phyloP scores from a whole-genome alignment of 1,140 invertebrate genomes.

The Eufriesea mexicana region DNA sequence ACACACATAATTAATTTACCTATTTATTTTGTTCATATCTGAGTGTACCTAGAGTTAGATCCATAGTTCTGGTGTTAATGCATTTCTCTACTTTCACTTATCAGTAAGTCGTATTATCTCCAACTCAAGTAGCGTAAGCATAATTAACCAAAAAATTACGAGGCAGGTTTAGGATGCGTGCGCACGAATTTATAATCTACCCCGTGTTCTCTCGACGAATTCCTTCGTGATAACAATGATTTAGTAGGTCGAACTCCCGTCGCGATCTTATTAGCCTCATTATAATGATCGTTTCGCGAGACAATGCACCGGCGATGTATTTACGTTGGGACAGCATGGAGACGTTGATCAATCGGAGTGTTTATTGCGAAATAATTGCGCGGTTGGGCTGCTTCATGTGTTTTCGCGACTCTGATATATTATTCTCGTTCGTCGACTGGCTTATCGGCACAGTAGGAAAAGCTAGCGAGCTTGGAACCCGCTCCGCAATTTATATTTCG shows the following conservation, averaged over 20 bases:
- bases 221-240: constrained; percentile 35
- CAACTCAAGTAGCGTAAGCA: background rate
- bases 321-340: background rate
- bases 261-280: background rate
- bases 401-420: background rate
- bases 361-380: constrained; percentile 4
- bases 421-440: background rate
- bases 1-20: too few species aligned
- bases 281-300: background rate
- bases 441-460: background rate
- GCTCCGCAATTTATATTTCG: background rate
- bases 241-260: background rate
- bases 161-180: constrained; percentile 21
- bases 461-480: background rate
- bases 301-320: background rate
- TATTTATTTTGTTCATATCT: too few species aligned
- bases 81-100: background rate
- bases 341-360: background rate
- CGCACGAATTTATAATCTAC: constrained; percentile 26
- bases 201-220: background rate
- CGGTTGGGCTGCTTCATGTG: background rate
- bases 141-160: constrained; percentile 38
- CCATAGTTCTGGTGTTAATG: too few species aligned
- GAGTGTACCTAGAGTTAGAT: too few species aligned
- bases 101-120: background rate